Conservation (phyloP, 2,797 vertebrate species). For the Borostomias antarcticus region DNA sequence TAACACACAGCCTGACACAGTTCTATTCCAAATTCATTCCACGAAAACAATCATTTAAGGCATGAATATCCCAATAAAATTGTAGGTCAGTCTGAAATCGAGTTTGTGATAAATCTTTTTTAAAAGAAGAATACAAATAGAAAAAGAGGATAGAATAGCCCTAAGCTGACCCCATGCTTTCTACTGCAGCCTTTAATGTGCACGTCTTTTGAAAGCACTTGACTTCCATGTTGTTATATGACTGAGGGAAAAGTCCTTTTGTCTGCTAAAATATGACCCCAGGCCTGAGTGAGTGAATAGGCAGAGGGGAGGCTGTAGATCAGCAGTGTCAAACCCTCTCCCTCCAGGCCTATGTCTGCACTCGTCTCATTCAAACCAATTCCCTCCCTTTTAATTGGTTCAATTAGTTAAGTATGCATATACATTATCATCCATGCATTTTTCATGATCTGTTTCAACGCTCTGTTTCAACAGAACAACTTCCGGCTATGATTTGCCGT, state of each 20-base stretch:
- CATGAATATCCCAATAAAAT: background rate
- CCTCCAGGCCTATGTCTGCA: conserved; percentile 60
- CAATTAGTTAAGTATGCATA: conserved; percentile 82
- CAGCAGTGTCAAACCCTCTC: conserved; percentile 71
- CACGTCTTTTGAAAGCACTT: conserved; percentile 43
- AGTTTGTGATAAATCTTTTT: background rate
- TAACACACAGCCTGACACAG: too few species aligned
- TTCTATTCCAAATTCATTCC: background rate
- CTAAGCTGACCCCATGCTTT: conserved; percentile 8
- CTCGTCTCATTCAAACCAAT: conserved; percentile 68
- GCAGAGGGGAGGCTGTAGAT: conserved; percentile 72
- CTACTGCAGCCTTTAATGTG: conserved; percentile 38
- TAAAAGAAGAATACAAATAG: too few species aligned
- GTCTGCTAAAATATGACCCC: conserved; percentile 74
- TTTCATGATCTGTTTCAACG: conserved; percentile 79
- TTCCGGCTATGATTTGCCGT: conserved; percentile 80
- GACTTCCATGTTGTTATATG: conserved; percentile 54
- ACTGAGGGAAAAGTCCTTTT: conserved; percentile 71
- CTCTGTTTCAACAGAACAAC: conserved; percentile 73
- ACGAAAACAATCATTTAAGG: background rate
- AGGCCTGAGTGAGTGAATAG: conserved; percentile 63
- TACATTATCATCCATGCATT: conserved; percentile 77
- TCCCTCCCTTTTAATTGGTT: conserved; percentile 76
- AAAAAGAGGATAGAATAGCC: too few species aligned
- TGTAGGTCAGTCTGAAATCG: background rate